Evolutionary conservation across 2,888 invertebrate genomes (phyloP).

Genomic region (Sinotaia quadrata): DNA sequence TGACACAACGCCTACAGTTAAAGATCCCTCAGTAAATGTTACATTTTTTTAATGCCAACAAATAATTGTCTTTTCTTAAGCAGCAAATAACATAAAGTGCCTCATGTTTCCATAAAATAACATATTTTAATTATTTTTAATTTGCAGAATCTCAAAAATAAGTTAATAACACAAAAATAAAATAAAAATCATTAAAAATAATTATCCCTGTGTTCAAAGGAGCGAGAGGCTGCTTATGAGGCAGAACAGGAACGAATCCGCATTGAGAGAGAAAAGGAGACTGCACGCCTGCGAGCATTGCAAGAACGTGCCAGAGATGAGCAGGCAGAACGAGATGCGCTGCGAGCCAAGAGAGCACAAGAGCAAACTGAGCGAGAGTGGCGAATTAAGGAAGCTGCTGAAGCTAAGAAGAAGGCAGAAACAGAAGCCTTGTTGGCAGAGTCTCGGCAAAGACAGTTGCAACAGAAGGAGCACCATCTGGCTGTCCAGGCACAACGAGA

Average conservation of each 20-base stretch:
- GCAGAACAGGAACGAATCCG: slow-evolving; percentile 69
- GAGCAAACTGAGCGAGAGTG: slow-evolving; percentile 72
- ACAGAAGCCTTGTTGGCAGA: slow-evolving; percentile 67
- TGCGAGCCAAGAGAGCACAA: slow-evolving; percentile 71
- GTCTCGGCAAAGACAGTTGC: slow-evolving; percentile 69
- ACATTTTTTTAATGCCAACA: too few species aligned
- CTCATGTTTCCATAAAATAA: too few species aligned
- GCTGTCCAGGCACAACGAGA: slow-evolving; percentile 72
- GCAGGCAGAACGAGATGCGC: slow-evolving; percentile 70
- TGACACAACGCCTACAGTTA: too few species aligned
- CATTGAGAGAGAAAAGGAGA: slow-evolving; percentile 72
- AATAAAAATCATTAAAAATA: too few species aligned
- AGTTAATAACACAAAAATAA: too few species aligned
- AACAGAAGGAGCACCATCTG: slow-evolving; percentile 71
- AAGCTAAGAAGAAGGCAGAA: slow-evolving; percentile 66
- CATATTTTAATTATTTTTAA: too few species aligned
- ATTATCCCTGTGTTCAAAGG: too few species aligned
- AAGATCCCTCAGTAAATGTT: too few species aligned
- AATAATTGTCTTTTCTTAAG: too few species aligned
- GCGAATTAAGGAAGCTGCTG: slow-evolving; percentile 70
- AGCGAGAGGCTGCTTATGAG: slow-evolving; percentile 69
- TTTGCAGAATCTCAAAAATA: too few species aligned
- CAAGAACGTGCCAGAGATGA: slow-evolving; percentile 72
- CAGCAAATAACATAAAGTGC: too few species aligned
- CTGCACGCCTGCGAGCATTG: slow-evolving; percentile 66